Conservation (phyloP, 2,113 vertebrate genomes). For the Erinaceus europaeus region DNA sequence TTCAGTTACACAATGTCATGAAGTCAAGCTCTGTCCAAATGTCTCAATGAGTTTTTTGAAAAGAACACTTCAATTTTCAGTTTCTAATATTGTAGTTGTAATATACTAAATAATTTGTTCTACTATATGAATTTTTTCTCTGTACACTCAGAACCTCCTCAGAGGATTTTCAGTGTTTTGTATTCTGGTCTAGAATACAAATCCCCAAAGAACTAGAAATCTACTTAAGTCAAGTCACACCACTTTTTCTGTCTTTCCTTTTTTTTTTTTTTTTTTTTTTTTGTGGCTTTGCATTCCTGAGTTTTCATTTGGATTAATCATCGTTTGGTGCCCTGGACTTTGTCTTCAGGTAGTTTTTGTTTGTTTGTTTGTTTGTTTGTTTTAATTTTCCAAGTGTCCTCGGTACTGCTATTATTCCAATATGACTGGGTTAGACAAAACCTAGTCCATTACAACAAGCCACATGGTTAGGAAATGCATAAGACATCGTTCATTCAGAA, state of each 20-base stretch:
- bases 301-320: too few species aligned
- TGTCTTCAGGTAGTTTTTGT: too few species aligned
- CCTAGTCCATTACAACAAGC: not conserved
- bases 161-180: not conserved
- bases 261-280: too few species aligned
- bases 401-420: not conserved
- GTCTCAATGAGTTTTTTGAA: not conserved
- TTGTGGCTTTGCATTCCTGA: too few species aligned
- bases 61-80: not conserved
- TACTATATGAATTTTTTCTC: not conserved
- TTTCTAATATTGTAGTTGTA: not conserved
- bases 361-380: too few species aligned
- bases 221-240: not conserved
- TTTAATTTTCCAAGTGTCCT: too few species aligned
- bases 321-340: too few species aligned
- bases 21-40: not conserved
- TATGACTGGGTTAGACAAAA: not conserved
- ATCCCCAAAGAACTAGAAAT: not conserved
- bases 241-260: too few species aligned
- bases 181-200: not conserved
- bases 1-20: not conserved
- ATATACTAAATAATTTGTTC: not conserved
- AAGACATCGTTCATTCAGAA: not conserved
- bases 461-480: not conserved
- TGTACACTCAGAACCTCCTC: not conserved